Base-by-base conservation (phyloP, 1,140 invertebrate genomes). In the Ceratina calcarata region DNA sequence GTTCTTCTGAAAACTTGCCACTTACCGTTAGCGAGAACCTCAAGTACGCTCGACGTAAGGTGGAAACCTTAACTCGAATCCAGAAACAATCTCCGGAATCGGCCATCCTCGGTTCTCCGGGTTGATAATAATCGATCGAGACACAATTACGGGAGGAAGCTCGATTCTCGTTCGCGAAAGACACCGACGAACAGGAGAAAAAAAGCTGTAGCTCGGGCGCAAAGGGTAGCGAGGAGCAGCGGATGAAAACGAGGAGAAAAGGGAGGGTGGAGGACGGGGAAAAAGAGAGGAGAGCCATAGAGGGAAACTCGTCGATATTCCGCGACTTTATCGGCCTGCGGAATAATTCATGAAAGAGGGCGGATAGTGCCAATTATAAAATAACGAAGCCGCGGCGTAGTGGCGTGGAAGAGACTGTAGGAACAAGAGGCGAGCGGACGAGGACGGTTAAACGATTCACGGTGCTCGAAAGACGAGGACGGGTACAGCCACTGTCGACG, bases 301-400 rank as follows among this genome's bases (percentile, higher is more conserved):
- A 55, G 55, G 61, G 71, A 77, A 69, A 15, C 66, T 85, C 80
- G 87, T 89, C 85, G 86, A 90, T 89, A 89, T 86, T 88, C 85
- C 77, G 77, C 76, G 71, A 85, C 88, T 84, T 88, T 86, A 89
- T 86, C 85, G 88, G 81, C 58, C 51, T 71, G 77, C 82, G 84
- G 85, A 90, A 90, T 90, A 90, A 90, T 90, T 90, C 89, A 90
- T 89, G 89, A 90, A 90, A 89, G 83, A 71, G 85, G 82, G 78
- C 83, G 84, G 88, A 90, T 90, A 87, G 88, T 90, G 89, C 89
- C 89, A 90, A 90, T 90, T 90, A 90, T 90, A 89, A 90, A 90
- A 89, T 90, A 90, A 90, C 87, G 89, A 90, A 90, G 84, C 80
- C 24, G 68, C 22, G 15, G 15, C 68, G 72, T 84, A 82, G 61